Conservation (phyloP, 2,113 vertebrate genomes). For the Pluvianellus socialis region DNA sequence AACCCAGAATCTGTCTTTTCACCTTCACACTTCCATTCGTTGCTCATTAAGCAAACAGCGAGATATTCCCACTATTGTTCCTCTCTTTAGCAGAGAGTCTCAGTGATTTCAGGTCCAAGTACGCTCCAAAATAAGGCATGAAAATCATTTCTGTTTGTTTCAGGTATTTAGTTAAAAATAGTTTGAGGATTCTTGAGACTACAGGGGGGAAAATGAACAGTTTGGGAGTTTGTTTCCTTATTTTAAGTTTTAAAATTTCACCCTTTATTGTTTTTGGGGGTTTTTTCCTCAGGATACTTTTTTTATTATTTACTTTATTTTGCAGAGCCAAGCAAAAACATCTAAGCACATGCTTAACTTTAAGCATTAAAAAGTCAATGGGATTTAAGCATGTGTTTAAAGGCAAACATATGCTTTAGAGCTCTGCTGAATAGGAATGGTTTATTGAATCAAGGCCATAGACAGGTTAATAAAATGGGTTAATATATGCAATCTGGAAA, state of each 20-base stretch:
- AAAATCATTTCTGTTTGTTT: constrained; percentile 29
- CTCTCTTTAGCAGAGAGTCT: constrained; percentile 32
- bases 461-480: constrained; percentile 60
- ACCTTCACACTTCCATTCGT: constrained; percentile 67
- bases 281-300: not conserved
- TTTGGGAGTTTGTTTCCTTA: not conserved
- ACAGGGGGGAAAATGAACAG: not conserved
- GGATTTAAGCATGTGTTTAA: constrained; percentile 65
- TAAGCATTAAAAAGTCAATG: constrained; percentile 67
- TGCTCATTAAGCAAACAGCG: constrained; percentile 73
- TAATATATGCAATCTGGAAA: constrained; percentile 52
- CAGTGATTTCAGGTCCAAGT: constrained; percentile 3
- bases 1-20: constrained; percentile 64
- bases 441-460: constrained; percentile 62
- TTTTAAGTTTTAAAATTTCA: constrained; percentile 14
- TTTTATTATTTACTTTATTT: not conserved
- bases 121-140: not conserved
- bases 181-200: not conserved
- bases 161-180: constrained; percentile 37
- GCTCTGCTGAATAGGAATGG: constrained; percentile 44
- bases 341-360: constrained; percentile 62
- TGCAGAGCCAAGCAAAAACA: not conserved
- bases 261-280: not conserved
- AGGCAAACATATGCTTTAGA: constrained; percentile 67
- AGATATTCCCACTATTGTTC: constrained; percentile 56